Percentiles rank a stretch among this genome's conserved stretches.
Evolutionary conservation across 2,888 invertebrate species (phyloP).

Genomic region (Petrolisthes cinctipes): DNA sequence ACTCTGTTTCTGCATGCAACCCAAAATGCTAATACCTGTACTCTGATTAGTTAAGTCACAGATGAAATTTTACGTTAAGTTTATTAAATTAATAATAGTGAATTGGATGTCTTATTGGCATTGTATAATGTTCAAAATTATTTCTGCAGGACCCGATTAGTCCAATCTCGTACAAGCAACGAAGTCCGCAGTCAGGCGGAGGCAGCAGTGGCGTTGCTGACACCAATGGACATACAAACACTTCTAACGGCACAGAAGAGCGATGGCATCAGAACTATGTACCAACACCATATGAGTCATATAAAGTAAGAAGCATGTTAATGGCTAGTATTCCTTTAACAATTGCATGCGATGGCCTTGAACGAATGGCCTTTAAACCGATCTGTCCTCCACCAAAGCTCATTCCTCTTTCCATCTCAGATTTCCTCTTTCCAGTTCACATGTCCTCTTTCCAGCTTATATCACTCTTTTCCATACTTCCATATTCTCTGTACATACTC

Average conservation of each 20-base stretch:
- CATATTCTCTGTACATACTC: too few species aligned
- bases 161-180: slow-evolving; percentile 54
- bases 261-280: slow-evolving; percentile 62
- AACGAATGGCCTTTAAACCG: not conserved
- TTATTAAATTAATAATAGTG: too few species aligned
- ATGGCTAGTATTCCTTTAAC: too few species aligned
- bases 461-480: too few species aligned
- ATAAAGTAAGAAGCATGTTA: slow-evolving; percentile 15
- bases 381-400: not conserved
- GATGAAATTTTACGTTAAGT: too few species aligned
- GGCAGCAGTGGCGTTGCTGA: not conserved
- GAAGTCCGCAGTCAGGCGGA: not conserved
- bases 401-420: not conserved
- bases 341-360: not conserved
- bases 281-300: slow-evolving; percentile 50
- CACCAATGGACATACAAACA: slow-evolving; percentile 25
- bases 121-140: too few species aligned
- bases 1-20: too few species aligned
- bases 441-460: too few species aligned
- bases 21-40: too few species aligned
- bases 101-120: too few species aligned
- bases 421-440: too few species aligned
- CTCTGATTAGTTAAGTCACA: too few species aligned
- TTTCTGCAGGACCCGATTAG: slow-evolving; percentile 53
- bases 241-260: slow-evolving; percentile 39